phyloP scores from a whole-genome alignment of 2,113 vertebrate species.

The Amblyopsis rosae region DNA sequence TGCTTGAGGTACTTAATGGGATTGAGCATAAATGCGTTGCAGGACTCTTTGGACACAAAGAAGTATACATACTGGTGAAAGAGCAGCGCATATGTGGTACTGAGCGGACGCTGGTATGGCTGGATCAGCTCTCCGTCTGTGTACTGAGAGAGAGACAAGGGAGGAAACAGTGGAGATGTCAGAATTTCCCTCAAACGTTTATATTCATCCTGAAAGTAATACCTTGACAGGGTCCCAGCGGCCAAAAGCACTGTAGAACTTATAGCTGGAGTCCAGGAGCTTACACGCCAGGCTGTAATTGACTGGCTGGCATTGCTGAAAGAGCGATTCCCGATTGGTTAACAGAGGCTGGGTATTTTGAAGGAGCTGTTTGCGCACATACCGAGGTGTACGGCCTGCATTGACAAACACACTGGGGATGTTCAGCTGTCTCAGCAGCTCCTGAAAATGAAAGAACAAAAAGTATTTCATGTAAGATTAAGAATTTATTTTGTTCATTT shows the following conservation, averaged over 20 bases:
- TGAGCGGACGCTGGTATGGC: constrained; percentile 72
- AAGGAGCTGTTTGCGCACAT: constrained; percentile 76
- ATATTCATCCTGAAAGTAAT: constrained; percentile 14
- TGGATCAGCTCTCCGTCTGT: constrained; percentile 85
- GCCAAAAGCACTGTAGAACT: constrained; percentile 85
- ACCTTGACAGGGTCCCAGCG: constrained; percentile 91
- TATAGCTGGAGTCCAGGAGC: constrained; percentile 83
- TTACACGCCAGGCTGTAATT: constrained; percentile 76
- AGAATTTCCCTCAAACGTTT: not conserved
- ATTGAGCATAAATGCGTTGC: constrained; percentile 84
- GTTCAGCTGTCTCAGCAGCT: constrained; percentile 79
- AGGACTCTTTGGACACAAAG: constrained; percentile 86
- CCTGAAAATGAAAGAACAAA: constrained; percentile 72
- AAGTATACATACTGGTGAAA: constrained; percentile 91
- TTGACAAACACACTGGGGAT: constrained; percentile 76
- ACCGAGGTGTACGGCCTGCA: constrained; percentile 69
- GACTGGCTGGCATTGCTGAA: constrained; percentile 86
- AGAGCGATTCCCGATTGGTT: constrained; percentile 85
- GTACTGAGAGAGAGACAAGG: constrained; percentile 59
- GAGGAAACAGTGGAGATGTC: not conserved
- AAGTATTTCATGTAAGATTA: not conserved
- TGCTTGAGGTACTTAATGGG: constrained; percentile 91
- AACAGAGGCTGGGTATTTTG: constrained; percentile 77
- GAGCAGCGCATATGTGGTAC: constrained; percentile 78
- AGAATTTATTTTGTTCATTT: not conserved